Conservation (phyloP, 2,888 invertebrate species). For the Panorpa germanica region DNA sequence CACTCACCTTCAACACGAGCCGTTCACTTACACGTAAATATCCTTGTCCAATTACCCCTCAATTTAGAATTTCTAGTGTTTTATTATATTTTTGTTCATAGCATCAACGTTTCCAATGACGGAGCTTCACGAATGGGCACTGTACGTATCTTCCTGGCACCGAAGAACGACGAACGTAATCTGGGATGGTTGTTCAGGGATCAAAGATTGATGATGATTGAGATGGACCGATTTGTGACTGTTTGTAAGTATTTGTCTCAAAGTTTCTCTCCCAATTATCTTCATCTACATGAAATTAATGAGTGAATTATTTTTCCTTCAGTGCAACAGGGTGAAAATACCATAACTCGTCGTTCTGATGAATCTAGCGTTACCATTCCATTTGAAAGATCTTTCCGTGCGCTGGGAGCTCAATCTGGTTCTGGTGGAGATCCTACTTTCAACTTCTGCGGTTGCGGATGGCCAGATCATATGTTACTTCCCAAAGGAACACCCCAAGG, state of each 20-base stretch:
- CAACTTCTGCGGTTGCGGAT: constrained; percentile 77
- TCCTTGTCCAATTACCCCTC: neutral
- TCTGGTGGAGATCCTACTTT: constrained; percentile 28
- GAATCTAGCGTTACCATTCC: constrained; percentile 69
- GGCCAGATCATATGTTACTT: constrained; percentile 67
- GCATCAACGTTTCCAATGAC: constrained; percentile 36
- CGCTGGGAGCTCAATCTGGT: constrained; percentile 36
- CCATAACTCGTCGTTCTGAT: constrained; percentile 40
- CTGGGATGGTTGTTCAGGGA: constrained; percentile 33
- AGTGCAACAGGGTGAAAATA: constrained; percentile 52
- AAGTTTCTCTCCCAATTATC: constrained; percentile 4
- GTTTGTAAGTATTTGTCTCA: constrained; percentile 35
- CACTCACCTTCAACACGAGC: constrained; percentile 59
- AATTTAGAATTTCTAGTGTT: neutral
- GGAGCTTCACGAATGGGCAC: constrained; percentile 31
- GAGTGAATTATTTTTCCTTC: constrained; percentile 11
- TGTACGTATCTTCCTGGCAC: constrained; percentile 45
- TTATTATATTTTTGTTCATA: too few relatives aligned
- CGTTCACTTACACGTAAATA: constrained; percentile 40
- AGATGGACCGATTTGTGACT: constrained; percentile 45
- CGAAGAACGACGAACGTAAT: constrained; percentile 43
- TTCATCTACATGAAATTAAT: neutral
- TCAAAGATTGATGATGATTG: constrained; percentile 40
- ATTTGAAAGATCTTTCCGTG: constrained; percentile 61
- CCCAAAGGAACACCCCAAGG: constrained; percentile 52